Conservation (phyloP, 2,113 vertebrate species). For the Chaetorhynchus papuensis region DNA sequence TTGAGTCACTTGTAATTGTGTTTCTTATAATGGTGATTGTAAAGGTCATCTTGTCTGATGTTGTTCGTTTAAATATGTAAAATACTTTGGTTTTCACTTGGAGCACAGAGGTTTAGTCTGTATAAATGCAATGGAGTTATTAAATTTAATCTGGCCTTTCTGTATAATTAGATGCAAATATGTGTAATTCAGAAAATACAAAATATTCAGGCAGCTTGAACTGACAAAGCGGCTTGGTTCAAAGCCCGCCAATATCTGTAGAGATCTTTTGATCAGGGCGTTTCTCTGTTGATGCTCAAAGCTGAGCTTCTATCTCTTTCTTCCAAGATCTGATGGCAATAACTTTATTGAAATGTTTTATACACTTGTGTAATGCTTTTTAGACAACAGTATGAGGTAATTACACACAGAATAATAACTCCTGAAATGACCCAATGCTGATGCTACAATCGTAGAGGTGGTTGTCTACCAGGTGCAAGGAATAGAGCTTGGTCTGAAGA, state of each 20-base stretch:
- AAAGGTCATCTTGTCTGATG: slow-evolving; percentile 51
- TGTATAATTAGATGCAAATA: slow-evolving; percentile 17
- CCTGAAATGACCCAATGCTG: not conserved
- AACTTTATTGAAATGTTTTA: not conserved
- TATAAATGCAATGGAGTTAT: not conserved
- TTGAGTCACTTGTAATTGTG: slow-evolving; percentile 53
- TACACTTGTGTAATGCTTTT: not conserved
- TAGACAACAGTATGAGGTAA: not conserved
- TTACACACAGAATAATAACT: not conserved
- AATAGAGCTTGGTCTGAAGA: not conserved
- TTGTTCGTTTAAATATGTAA: not conserved
- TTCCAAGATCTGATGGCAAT: not conserved
- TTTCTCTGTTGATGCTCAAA: not conserved
- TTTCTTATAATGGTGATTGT: slow-evolving; percentile 35
- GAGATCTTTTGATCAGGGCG: not conserved
- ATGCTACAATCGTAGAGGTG: not conserved
- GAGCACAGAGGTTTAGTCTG: not conserved
- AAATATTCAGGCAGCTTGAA: not conserved
- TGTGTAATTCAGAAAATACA: not conserved
- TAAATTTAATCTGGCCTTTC: not conserved
- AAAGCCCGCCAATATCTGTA: not conserved
- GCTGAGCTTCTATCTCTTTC: not conserved
- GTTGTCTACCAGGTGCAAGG: not conserved
- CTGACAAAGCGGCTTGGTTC: not conserved
- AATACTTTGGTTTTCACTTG: not conserved